Evolutionary conservation across 2,888 invertebrate genomes (phyloP), one percentile per base, ranked within the genome.

Genomic region (Loripinus fragilis): DNA sequence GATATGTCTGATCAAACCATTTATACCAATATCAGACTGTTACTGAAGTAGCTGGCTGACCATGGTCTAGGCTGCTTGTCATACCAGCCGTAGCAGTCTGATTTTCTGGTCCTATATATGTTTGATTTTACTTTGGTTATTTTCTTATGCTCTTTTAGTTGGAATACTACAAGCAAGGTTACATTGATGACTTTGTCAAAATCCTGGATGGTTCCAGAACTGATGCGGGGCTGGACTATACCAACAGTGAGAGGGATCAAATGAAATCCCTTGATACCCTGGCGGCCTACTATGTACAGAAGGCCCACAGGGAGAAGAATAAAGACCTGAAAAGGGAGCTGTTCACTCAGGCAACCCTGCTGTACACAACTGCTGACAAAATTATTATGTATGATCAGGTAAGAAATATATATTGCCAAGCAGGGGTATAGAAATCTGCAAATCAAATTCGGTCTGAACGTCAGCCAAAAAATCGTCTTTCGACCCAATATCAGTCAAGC

Each of bases 341-440:
- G 23, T 99, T 99, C 91, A 97, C 97, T 28, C 91, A 93, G 95
- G 99, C 99, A 2, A 99, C 99, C 0, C 95, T 98, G 69, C 94
- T 99, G n/a, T 99, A 99, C 93, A 98, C 98, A 0, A 98, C 98
- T 84, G 99, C 99, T 7, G 99, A 99, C 93, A 99, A 99, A 94
- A 99, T 99, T 94, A 98, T 99, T 90, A 99, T 99, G 99, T 99
- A 99, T 94, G 99, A 99, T 93, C 98, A 98, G 95, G 97, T 97
- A 94, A 92, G 86, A 5, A 20, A 48, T n/a, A 15, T 20, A 15
- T 48, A 48, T 41, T 41, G 41, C 15, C 15, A n/a, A n/a, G n/a
- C n/a, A n/a, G n/a, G n/a, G n/a, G n/a, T n/a, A n/a, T n/a, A n/a
- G n/a, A n/a, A n/a, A n/a, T n/a, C n/a, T n/a, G n/a, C n/a, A n/a